Evolutionary conservation across 2,888 invertebrate species (phyloP).

Genomic region (Netelia fuscicornis): DNA sequence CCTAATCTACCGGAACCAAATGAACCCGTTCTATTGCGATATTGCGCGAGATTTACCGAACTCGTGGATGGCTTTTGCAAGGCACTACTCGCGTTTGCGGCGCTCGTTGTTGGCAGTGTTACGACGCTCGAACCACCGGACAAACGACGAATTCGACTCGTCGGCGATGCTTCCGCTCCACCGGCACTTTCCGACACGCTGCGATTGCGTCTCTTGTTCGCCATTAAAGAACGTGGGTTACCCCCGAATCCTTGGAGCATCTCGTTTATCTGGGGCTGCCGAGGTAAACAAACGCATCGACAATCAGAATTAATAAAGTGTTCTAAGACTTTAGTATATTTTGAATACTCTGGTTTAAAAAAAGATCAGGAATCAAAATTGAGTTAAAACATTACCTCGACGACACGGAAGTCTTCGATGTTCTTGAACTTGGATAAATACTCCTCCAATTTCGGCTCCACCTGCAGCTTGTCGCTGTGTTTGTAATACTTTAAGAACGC

Average conservation of each 20-base stretch:
- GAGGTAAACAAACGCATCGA: slow-evolving; percentile 68
- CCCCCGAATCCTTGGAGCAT: slow-evolving; percentile 86
- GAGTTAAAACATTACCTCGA: slow-evolving; percentile 86
- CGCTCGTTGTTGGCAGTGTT: slow-evolving; percentile 74
- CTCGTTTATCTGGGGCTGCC: slow-evolving; percentile 88
- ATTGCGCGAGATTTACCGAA: slow-evolving; percentile 77
- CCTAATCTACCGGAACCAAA: slow-evolving; percentile 81
- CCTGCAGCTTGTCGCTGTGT: slow-evolving; percentile 90
- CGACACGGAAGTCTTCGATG: slow-evolving; percentile 95
- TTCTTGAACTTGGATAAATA: slow-evolving; percentile 93
- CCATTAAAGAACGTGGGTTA: slow-evolving; percentile 83
- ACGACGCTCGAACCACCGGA: slow-evolving; percentile 82
- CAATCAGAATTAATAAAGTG: neutral
- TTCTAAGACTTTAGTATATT: neutral
- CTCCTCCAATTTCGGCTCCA: slow-evolving; percentile 90
- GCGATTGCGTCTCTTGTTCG: slow-evolving; percentile 87
- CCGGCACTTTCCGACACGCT: slow-evolving; percentile 89
- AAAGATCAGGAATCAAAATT: neutral
- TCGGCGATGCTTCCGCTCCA: slow-evolving; percentile 78
- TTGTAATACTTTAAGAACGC: slow-evolving; percentile 99
- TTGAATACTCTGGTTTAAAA: neutral
- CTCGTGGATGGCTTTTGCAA: slow-evolving; percentile 76
- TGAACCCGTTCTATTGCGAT: slow-evolving; percentile 81
- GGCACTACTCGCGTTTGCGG: slow-evolving; percentile 48
- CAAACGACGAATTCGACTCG: slow-evolving; percentile 80